These are phyloP conservation scores for Pachycephus smyrnensis DNA, from an alignment of 2,888 invertebrate genomes.

Conservation along the genomic window DNA sequence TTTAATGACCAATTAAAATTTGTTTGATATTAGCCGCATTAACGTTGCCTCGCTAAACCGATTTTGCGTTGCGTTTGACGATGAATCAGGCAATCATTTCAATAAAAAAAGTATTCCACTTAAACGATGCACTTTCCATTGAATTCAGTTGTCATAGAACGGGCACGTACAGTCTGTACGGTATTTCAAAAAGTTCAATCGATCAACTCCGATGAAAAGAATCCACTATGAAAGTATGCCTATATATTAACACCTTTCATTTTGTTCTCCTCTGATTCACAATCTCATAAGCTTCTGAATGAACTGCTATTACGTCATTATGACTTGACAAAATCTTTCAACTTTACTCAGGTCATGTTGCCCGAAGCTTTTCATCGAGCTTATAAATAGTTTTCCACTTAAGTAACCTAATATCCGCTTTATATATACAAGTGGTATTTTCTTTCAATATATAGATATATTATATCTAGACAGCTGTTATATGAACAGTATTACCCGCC, in stretches of 20 bases:
- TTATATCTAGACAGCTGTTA: no score
- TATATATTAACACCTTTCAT: not conserved
- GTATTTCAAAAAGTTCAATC: not conserved
- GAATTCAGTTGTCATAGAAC: not conserved
- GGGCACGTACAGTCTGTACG: not conserved
- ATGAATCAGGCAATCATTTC: not conserved
- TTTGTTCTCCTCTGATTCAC: no score
- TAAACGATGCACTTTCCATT: not conserved
- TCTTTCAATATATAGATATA: no score
- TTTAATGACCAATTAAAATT: not conserved
- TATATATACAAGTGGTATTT: not conserved
- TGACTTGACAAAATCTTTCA: not conserved
- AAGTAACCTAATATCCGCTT: not conserved
- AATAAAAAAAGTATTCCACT: not conserved
- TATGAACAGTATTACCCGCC: no score
- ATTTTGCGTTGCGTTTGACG: no score
- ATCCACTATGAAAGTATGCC: not conserved
- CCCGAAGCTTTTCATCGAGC: no score
- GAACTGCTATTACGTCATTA: not conserved
- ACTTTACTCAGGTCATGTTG: no score
- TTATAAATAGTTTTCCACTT: not conserved
- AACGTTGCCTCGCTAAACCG: not conserved
- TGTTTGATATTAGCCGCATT: no score
- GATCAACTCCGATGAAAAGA: not conserved
- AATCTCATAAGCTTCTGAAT: not conserved